Evolutionary conservation across 2,113 vertebrate genomes (phyloP).

Genomic region (Mystacornis crossleyi): DNA sequence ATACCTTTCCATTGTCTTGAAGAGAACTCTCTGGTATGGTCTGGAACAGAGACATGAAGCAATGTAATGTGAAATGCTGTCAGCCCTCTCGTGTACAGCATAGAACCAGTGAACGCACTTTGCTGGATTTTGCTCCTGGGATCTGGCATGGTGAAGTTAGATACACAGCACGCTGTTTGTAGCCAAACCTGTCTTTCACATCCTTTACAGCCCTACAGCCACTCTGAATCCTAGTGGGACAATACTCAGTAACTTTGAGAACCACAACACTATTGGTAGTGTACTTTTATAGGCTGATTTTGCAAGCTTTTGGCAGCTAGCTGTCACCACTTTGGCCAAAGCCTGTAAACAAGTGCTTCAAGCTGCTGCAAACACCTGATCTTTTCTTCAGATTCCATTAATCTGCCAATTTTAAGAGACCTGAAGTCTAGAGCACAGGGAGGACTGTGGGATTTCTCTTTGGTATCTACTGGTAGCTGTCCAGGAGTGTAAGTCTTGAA

Average conservation of each 20-base stretch:
- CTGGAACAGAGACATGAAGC: not conserved
- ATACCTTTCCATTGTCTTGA: not conserved
- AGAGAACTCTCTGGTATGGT: not conserved
- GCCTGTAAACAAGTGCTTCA: not conserved
- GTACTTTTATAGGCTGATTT: not conserved
- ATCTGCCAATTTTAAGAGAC: not conserved
- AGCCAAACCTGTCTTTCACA: not conserved
- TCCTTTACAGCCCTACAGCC: not conserved
- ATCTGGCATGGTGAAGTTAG: not conserved
- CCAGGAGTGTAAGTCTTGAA: not conserved
- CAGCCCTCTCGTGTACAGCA: not conserved
- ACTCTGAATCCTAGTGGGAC: not conserved
- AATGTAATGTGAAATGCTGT: fast-evolving
- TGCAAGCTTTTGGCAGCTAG: not conserved
- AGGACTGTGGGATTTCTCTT: not conserved
- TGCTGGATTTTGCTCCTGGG: not conserved
- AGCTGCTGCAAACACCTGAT: not conserved
- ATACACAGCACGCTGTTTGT: fast-evolving
- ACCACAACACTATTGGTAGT: not conserved
- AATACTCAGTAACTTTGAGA: not conserved
- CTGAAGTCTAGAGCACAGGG: not conserved
- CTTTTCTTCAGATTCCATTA: not conserved
- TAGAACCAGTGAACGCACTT: not conserved
- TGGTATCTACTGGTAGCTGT: not conserved
- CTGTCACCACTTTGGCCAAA: not conserved